These are phyloP conservation scores for Pardalotus punctatus DNA, from an alignment of 2,113 vertebrate genomes.

Conservation along the genomic window DNA sequence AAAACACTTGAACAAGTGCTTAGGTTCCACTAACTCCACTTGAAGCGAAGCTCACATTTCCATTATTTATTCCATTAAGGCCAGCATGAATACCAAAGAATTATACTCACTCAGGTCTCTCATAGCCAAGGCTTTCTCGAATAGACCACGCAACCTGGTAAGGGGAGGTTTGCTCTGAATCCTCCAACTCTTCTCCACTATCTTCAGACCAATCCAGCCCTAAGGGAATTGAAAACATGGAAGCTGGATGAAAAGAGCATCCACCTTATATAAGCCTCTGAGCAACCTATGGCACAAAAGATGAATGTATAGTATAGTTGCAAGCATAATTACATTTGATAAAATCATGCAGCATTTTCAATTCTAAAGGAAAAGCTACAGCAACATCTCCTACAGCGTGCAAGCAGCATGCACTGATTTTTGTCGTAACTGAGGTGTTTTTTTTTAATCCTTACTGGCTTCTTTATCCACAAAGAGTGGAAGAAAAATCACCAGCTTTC, in stretches of 20 bases:
- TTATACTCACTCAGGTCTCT: slow-evolving; percentile 74
- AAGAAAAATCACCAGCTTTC: background rate
- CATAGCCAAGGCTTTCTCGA: slow-evolving; percentile 77
- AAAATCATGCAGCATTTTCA: background rate
- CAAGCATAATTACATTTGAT: background rate
- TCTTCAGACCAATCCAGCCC: slow-evolving; percentile 99
- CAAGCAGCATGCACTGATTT: background rate
- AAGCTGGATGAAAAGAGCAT: background rate
- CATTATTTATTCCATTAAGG: background rate
- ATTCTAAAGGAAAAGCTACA: background rate
- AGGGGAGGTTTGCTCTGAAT: slow-evolving; percentile 81
- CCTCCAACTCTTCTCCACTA: slow-evolving; percentile 89
- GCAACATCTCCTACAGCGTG: background rate
- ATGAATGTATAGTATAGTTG: background rate
- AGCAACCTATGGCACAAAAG: background rate
- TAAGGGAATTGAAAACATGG: slow-evolving; percentile 52
- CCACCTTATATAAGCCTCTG: background rate
- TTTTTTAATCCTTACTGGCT: background rate
- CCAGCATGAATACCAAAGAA: background rate
- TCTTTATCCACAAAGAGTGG: background rate
- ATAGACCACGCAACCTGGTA: slow-evolving; percentile 86
- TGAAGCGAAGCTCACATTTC: background rate
- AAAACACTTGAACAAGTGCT: background rate
- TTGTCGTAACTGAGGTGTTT: background rate
- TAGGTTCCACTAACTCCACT: background rate